phyloP scores from a whole-genome alignment of 2,888 invertebrate genomes.

The Platycheirus rosarum region DNA sequence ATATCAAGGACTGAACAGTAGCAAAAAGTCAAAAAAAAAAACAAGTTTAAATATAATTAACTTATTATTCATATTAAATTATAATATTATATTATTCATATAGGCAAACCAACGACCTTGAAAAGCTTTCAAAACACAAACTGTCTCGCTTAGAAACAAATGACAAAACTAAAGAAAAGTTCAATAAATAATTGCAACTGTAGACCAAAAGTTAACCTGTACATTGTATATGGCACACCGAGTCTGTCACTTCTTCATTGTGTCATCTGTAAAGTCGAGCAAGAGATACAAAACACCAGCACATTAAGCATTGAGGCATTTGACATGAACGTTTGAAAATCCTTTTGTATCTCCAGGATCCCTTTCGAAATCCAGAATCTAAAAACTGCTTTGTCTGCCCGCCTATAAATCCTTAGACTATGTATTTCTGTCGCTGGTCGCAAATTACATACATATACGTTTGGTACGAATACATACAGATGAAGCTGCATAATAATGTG shows the following conservation, averaged over 20 bases:
- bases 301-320: conserved; percentile 57
- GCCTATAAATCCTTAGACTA: not conserved
- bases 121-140: conserved; percentile 22
- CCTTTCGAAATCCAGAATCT: conserved; percentile 43
- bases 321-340: conserved; percentile 67
- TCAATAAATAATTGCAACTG: conserved; percentile 39
- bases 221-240: not conserved
- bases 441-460: conserved; percentile 1
- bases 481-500: conserved; percentile 62
- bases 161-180: conserved; percentile 28
- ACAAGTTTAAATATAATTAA: too few species aligned
- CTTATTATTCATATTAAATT: too few species aligned
- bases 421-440: conserved; percentile 59
- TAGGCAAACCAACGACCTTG: too few species aligned
- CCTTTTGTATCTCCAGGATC: conserved; percentile 60
- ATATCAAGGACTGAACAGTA: too few species aligned
- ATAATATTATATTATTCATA: too few species aligned
- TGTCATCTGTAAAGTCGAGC: not conserved
- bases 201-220: conserved; percentile 24
- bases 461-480: not conserved
- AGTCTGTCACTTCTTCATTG: conserved; percentile 10
- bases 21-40: too few species aligned
- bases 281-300: conserved; percentile 29
- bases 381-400: conserved; percentile 50
- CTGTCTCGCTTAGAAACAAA: conserved; percentile 28